phyloP scores from a whole-genome alignment of 2,888 invertebrate species.

The Melieria picta region DNA sequence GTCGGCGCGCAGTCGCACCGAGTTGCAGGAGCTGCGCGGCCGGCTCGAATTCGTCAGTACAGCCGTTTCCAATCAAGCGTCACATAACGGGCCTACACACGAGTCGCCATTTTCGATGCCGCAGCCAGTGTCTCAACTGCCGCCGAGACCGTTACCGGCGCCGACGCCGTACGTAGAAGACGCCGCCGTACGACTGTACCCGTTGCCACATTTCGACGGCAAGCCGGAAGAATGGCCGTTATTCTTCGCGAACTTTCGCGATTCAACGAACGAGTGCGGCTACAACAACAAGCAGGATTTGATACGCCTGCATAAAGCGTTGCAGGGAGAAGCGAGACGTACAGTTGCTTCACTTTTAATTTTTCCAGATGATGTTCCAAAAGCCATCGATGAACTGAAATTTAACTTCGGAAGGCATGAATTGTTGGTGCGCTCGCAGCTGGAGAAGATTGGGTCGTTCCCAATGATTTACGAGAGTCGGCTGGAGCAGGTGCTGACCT shows the following conservation, averaged over 20 bases:
- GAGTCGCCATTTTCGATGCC: too few species aligned
- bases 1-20: too few species aligned
- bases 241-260: not conserved
- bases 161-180: too few species aligned
- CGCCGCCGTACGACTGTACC: not conserved
- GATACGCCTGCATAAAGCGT: conserved; percentile 3
- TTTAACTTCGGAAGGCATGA: conserved; percentile 36
- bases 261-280: conserved; percentile 3
- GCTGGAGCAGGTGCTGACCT: not conserved
- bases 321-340: conserved; percentile 7
- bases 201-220: conserved; percentile 15
- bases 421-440: conserved; percentile 27
- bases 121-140: too few species aligned
- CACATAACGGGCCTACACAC: too few species aligned
- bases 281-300: conserved; percentile 12
- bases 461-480: conserved; percentile 20
- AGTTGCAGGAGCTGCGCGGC: too few species aligned
- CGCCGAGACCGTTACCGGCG: too few species aligned
- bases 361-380: conserved; percentile 15
- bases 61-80: too few species aligned
- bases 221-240: conserved; percentile 14
- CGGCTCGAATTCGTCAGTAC: too few species aligned
- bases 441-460: conserved; percentile 27
- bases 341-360: conserved; percentile 12
- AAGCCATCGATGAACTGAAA: conserved; percentile 24